Base-by-base conservation (phyloP, 2,797 vertebrate genomes). In the Threskiornis aethiopicus region DNA sequence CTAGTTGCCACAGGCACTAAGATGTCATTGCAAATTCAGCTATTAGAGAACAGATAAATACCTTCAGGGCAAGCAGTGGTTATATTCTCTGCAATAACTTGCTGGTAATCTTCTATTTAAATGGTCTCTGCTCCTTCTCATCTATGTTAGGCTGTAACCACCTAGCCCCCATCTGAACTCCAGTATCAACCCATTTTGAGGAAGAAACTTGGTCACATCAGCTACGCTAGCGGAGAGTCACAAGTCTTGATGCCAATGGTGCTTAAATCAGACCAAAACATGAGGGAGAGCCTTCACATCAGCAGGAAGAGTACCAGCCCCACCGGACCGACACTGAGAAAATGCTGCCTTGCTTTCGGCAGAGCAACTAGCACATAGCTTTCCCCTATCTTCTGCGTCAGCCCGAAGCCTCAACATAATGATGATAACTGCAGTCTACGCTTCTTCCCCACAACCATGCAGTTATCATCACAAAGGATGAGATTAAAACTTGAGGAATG, bases 1-100 rank as follows among this genome's bases (percentile, higher is more conserved):
- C 64, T 37, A 49, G 28, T 44, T 92, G 83, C 81, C 81, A 84
- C 65, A 69, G 87, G 93, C 79, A 78, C 47, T 65, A 89, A 80
- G 59, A 85, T 28, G 58, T 78, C 88, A 75, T 31, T 90, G 75
- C 59, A 87, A 95, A 94, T 85, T 83, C 75, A 89, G 54, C 78
- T 83, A 42, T 65, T 69, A 72, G 31, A 91, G 65, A 92, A 58
- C 28, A 87, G 44, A 70, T 65, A 73, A 85, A 57, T 83, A 94
- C n/a, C 59, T 93, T 79, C 84, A 81, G 75, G 81, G 55, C 33
- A 89, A 70, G 70, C 39, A 52, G 29, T 16, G 31, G 42, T 69
- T 89, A 29, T n/a, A 80, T 9, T 87, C 41, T 67, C 87, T 64
- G 26, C 49, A 78, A 14, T 64, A 84, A 79, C 35, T 87, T 80